Evolutionary conservation across 2,888 invertebrate genomes (phyloP), one percentile per base, ranked within the genome.

Genomic region (Barypeithes pellucidus): DNA sequence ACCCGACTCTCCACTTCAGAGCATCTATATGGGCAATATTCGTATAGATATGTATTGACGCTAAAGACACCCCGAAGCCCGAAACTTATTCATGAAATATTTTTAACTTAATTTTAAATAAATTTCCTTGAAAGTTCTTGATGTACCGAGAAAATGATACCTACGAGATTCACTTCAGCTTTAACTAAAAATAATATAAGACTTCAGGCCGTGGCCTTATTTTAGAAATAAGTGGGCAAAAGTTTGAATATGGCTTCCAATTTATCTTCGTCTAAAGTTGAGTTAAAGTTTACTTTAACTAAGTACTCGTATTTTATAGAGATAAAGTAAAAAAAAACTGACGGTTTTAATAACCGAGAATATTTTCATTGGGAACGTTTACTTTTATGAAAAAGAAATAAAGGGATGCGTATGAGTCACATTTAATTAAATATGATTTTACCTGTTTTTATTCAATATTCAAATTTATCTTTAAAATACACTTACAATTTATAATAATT

Each of bases 201-300:
- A 62, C 63, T 29, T 54, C 20, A 12, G 54, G n/a, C 36, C 8
- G 47, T 36, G 39, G 24, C 20, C 67, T 63, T 69, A 68, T 73
- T 73, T 73, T 41, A 67, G 61, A 72, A 72, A 68, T 45, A 67
- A 60, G 41, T 52, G 60, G 20, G 33, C 39, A 16, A 41, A 67
- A 72, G 52, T 72, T 72, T 72, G 60, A 59, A 72, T 72, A 72
- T 59, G 72, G 66, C 61, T 61, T 67, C 52, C 61, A 66, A 72
- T 72, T 67, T 72, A 72, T 72, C 72, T 72, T 72, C 72, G 66
- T 72, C 67, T 72, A 59, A 71, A 71, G 65, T 65, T 50, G 11
- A 24, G 29, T 45, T 57, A 60, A 67, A 67, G 60, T 67, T 60
- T 47, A 16, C 50, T 5, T 16, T n/a, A 36, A 60, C n/a, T 59